Percentiles rank a stretch among this genome's conserved stretches.
phyloP scores from a whole-genome alignment of 2,113 vertebrate genomes.

The Notarius lentiginosus region DNA sequence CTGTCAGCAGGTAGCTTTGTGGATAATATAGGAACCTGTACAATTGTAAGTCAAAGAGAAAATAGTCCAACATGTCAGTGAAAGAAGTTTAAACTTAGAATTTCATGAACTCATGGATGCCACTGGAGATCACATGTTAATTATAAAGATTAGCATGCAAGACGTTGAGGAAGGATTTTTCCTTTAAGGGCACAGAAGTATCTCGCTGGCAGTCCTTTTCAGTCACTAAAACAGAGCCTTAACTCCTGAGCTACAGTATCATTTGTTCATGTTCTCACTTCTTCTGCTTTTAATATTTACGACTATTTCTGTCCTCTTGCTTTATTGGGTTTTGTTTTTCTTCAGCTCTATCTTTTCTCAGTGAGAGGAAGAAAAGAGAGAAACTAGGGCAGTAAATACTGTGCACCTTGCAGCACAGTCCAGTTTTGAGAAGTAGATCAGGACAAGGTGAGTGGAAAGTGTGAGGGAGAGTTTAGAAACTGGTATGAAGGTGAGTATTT shows the following conservation, averaged over 20 bases:
- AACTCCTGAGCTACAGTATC: background rate
- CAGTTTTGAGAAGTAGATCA: conserved; percentile 29
- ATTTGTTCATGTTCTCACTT: background rate
- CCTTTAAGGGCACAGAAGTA: background rate
- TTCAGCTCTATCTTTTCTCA: background rate
- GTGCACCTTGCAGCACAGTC: conserved; percentile 18
- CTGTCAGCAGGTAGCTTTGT: background rate
- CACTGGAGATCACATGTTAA: background rate
- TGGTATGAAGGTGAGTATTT: background rate
- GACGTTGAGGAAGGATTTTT: background rate
- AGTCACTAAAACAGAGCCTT: background rate
- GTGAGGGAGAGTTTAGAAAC: conserved; percentile 1
- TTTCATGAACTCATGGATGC: background rate
- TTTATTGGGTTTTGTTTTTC: conserved; percentile 1
- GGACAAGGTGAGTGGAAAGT: conserved; percentile 21
- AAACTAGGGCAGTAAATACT: conserved; percentile 8
- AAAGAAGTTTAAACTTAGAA: background rate
- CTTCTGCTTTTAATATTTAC: background rate
- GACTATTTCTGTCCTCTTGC: background rate
- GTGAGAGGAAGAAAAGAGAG: background rate
- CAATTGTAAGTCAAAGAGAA: background rate
- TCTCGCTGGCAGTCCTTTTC: background rate
- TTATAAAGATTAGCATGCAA: conserved; percentile 1
- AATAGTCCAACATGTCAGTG: background rate
- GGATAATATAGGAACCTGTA: background rate